These are phyloP conservation scores for Ecliptopera silaceata DNA, from an alignment of 2,888 invertebrate species.

Conservation along the genomic window DNA sequence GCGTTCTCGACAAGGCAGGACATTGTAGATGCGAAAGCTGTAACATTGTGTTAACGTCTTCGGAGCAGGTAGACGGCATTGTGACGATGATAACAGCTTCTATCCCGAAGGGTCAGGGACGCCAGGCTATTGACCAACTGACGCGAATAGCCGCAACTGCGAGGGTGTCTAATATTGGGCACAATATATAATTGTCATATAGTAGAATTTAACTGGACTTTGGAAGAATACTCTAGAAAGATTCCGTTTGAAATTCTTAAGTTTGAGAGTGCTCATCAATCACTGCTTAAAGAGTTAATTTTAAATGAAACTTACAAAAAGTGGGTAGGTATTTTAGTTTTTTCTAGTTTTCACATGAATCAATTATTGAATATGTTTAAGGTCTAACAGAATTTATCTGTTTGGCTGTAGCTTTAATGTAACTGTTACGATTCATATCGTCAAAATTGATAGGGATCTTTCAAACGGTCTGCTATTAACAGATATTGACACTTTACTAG, in stretches of 20 bases:
- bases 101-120: constrained; percentile 42
- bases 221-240: too few species aligned
- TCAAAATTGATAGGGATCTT: constrained; percentile 50
- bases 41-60: constrained; percentile 39
- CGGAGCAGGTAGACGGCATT: constrained; percentile 64
- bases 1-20: constrained; percentile 34
- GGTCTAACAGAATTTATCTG: neutral
- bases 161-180: neutral
- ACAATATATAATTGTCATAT: too few species aligned
- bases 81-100: constrained; percentile 34
- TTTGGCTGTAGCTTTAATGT: neutral
- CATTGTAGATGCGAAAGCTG: constrained; percentile 47
- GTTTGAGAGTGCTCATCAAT: too few species aligned
- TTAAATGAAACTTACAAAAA: too few species aligned
- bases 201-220: too few species aligned
- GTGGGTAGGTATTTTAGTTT: too few species aligned
- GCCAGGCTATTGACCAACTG: constrained; percentile 15
- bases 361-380: too few species aligned
- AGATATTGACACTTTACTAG: neutral
- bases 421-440: constrained; percentile 52
- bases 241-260: too few species aligned
- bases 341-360: too few species aligned
- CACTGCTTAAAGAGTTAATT: too few species aligned
- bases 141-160: neutral
- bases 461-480: constrained; percentile 40